phyloP scores from a whole-genome alignment of 2,888 invertebrate genomes.

The Nesidiocoris tenuis region DNA sequence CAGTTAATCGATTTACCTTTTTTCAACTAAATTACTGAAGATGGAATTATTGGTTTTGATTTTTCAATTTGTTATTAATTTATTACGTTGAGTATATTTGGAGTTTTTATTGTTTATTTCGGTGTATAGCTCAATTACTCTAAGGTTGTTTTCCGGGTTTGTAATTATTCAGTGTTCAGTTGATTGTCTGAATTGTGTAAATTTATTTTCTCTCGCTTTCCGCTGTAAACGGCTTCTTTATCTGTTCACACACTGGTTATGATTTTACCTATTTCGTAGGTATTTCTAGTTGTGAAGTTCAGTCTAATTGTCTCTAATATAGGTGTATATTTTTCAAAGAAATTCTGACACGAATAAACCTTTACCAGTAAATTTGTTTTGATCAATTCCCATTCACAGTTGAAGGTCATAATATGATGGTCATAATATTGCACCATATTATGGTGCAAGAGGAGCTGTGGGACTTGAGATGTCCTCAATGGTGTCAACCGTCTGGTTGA shows the following conservation, averaged over 20 bases:
- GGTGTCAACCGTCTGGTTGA: no score
- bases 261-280: no score
- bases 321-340: neutral
- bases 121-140: conserved; percentile 35
- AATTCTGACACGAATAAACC: neutral
- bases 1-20: neutral
- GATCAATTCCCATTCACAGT: neutral
- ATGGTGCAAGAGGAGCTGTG: no score
- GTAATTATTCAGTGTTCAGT: neutral
- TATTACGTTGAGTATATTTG: neutral
- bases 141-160: conserved; percentile 21
- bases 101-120: neutral
- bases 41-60: neutral
- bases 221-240: neutral
- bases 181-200: neutral
- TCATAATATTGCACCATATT: no score
- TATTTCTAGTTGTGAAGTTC: no score
- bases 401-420: no score
- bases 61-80: neutral
- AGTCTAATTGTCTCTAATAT: neutral
- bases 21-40: neutral
- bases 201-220: neutral
- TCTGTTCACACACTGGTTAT: neutral
- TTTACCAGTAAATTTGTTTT: neutral
- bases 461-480: no score